Percentiles rank a stretch among this genome's conserved stretches.
Conservation (phyloP, 1,140 invertebrate genomes). For the Patella vulgata region DNA sequence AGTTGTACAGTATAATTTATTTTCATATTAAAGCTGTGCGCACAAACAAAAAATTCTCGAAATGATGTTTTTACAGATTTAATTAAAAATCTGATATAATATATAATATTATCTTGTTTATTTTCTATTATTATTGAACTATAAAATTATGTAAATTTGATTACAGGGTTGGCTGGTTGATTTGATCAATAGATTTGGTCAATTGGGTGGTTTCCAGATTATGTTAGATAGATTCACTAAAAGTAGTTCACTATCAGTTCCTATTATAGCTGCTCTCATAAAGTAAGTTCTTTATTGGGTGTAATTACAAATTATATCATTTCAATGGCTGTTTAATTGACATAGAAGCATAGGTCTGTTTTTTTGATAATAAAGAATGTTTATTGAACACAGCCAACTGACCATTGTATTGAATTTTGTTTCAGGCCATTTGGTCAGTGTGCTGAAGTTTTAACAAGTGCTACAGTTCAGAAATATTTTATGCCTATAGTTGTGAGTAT, state of each 20-base stretch:
- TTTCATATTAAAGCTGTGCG: no score
- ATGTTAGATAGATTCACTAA: constrained; percentile 82
- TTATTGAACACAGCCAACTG: no score
- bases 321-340: no score
- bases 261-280: constrained; percentile 84
- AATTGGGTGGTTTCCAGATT: constrained; percentile 87
- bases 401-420: constrained; percentile 10
- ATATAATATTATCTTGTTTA: no score
- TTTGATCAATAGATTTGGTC: constrained; percentile 93
- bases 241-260: constrained; percentile 78
- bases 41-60: no score
- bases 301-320: no score
- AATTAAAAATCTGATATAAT: no score
- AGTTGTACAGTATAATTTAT: no score
- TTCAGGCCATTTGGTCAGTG: constrained; percentile 89
- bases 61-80: no score
- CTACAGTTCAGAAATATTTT: constrained; percentile 91
- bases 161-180: constrained; percentile 92
- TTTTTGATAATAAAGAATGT: no score
- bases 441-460: constrained; percentile 88
- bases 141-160: constrained; percentile 2
- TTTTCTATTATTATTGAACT: no score
- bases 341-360: no score
- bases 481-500: constrained; percentile 88
- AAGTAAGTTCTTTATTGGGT: constrained; percentile 57